phyloP scores from a whole-genome alignment of 2,797 vertebrate species.

The Brachymystax lenok region DNA sequence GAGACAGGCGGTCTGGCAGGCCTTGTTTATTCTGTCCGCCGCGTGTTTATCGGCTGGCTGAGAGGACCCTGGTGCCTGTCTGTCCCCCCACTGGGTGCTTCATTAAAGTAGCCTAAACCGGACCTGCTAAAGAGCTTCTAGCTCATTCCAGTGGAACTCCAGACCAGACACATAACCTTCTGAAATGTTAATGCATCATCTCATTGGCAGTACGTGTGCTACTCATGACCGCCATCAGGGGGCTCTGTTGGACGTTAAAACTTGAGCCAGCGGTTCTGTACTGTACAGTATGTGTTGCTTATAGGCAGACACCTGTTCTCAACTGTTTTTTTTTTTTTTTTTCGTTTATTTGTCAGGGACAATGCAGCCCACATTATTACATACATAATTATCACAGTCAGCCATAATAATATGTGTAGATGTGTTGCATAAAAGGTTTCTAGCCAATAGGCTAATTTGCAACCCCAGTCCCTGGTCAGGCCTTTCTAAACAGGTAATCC shows the following conservation, averaged over 20 bases:
- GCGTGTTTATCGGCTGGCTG: background rate
- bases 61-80: background rate
- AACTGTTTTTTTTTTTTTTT: too few species aligned
- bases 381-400: too few species aligned
- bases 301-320: background rate
- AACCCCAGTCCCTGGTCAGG: too few species aligned
- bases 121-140: background rate
- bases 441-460: too few species aligned
- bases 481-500: too few species aligned
- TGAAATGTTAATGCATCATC: background rate
- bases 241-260: background rate
- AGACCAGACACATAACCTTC: conserved; percentile 4
- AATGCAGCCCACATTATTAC: too few species aligned
- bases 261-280: background rate
- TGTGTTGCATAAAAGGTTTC: too few species aligned
- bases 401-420: too few species aligned
- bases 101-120: background rate
- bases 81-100: background rate
- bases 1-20: background rate
- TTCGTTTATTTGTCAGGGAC: too few species aligned
- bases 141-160: conserved; percentile 5
- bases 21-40: background rate
- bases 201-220: background rate
- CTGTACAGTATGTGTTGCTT: background rate
- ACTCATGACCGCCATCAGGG: background rate